Evolutionary conservation across 1,140 invertebrate genomes (phyloP), one percentile per base, ranked within the genome.

Genomic region (Pentalonia nigronervosa): DNA sequence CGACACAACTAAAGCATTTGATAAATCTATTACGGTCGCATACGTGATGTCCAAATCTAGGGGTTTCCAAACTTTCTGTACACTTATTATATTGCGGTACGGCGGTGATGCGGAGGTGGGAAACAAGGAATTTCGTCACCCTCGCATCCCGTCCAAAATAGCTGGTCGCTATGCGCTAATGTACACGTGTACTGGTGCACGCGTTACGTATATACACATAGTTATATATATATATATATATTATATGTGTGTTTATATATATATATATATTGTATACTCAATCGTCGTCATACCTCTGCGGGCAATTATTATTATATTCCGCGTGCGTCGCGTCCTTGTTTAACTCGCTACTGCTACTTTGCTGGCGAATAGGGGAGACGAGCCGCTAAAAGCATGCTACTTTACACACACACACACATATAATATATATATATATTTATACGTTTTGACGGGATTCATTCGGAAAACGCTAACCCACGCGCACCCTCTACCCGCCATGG

Each of bases 221-320:
- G 8, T 4, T 1, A 14, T 9, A 86, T 20, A 86, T n/a, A 84
- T 30, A 84, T 23, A 83, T 81, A 83, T 41, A 41, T 2, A 41
- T 41, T 4, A 41, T 41, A 41, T 41, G 41, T 41, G 41, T 41
- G 41, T 41, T 1, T 41, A 4, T 41, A 4, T n/a, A 36, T 17
- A 36, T 21, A 36, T 6, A 45, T 45, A 41, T 84, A 25, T 47
- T 30, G 11, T 48, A 84, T 30, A 84, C 83, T 23, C 36, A 45
- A 84, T 45, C 34, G 21, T 83, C 36, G 17, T 84, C 83, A 47
- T 88, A 88, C n/a, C 7, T 53, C 48, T 25, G n/a, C 48, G 87
- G 48, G 87, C n/a, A 89, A 53, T 89, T 53, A 89, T 87, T 84
- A 87, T 53, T 89, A 53, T 89, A 89, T 89, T 89, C 87, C 48